A percentile compares a stretch with the other conserved stretches of the same genome.
Evolutionary conservation across 2,888 invertebrate genomes (phyloP).

Genomic region (Charanyca ferruginea): DNA sequence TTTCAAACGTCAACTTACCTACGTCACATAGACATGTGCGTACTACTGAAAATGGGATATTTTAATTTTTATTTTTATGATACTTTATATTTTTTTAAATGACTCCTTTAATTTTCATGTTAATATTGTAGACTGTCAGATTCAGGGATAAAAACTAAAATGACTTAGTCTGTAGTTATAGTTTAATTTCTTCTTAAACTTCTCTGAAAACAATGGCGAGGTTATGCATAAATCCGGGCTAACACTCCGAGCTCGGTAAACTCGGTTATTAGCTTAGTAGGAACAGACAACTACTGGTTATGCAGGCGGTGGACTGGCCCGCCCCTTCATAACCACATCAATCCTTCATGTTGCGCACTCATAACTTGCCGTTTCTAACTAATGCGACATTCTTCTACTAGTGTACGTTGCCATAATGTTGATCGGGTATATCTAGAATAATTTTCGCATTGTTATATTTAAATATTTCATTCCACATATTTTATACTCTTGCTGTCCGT

Average conservation of each 20-base stretch:
- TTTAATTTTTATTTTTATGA: too few relatives aligned
- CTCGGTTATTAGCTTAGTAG: conserved; percentile 83
- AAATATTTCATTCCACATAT: conserved; percentile 15
- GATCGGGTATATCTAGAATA: conserved; percentile 9
- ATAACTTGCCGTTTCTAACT: conserved; percentile 58
- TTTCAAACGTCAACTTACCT: conserved; percentile 80
- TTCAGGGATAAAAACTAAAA: not conserved
- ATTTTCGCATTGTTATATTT: conserved; percentile 25
- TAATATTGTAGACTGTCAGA: not conserved
- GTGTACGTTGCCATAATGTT: conserved; percentile 19
- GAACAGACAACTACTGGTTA: conserved; percentile 72
- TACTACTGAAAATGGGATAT: conserved; percentile 9
- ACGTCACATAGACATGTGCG: conserved; percentile 16
- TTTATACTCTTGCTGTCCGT: not conserved
- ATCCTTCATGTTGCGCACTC: conserved; percentile 66
- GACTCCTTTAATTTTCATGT: not conserved
- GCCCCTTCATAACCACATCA: conserved; percentile 69
- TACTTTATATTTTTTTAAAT: not conserved
- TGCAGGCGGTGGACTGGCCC: conserved; percentile 70
- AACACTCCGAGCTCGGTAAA: conserved; percentile 72
- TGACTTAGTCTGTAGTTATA: conserved; percentile 15
- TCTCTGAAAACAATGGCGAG: conserved; percentile 57
- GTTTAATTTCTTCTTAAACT: conserved; percentile 39
- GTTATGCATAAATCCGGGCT: conserved; percentile 71
- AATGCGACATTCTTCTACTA: conserved; percentile 38